These are phyloP conservation scores for Ectropis crepuscularia DNA, from an alignment of 2,888 invertebrate genomes.

Conservation along the genomic window DNA sequence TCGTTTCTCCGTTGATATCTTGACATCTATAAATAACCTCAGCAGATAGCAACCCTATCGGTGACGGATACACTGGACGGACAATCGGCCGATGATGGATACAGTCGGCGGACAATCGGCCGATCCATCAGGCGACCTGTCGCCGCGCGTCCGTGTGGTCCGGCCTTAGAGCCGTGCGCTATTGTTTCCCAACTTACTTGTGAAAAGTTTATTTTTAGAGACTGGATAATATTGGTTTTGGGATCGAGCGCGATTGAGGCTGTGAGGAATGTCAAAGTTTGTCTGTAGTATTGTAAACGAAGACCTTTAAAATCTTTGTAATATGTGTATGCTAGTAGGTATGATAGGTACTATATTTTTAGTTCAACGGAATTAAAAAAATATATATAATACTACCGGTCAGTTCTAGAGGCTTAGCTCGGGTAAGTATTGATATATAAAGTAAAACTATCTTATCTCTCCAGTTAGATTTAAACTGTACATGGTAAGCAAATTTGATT, in stretches of 20 bases:
- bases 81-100: conserved; percentile 67
- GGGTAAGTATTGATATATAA: too few relatives aligned
- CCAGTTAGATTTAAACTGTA: too few relatives aligned
- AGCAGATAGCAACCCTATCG: conserved; percentile 44
- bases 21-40: conserved; percentile 27
- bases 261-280: background rate
- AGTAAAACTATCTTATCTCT: too few relatives aligned
- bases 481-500: too few relatives aligned
- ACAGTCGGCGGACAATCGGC: conserved; percentile 57
- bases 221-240: conserved; percentile 26
- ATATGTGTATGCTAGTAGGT: too few relatives aligned
- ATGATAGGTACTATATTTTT: too few relatives aligned
- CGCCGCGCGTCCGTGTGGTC: conserved; percentile 54
- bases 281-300: too few relatives aligned
- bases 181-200: conserved; percentile 45
- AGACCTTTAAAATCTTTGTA: too few relatives aligned
- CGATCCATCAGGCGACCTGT: conserved; percentile 59
- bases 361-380: too few relatives aligned
- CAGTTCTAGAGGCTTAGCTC: too few relatives aligned
- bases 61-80: conserved; percentile 61
- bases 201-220: conserved; percentile 26
- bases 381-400: too few relatives aligned
- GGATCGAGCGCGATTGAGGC: conserved; percentile 29
- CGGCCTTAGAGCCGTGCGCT: conserved; percentile 39
- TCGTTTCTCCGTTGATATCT: conserved; percentile 14